These are phyloP conservation scores for Huso huso DNA, from an alignment of 2,797 vertebrate species.

Conservation along the genomic window DNA sequence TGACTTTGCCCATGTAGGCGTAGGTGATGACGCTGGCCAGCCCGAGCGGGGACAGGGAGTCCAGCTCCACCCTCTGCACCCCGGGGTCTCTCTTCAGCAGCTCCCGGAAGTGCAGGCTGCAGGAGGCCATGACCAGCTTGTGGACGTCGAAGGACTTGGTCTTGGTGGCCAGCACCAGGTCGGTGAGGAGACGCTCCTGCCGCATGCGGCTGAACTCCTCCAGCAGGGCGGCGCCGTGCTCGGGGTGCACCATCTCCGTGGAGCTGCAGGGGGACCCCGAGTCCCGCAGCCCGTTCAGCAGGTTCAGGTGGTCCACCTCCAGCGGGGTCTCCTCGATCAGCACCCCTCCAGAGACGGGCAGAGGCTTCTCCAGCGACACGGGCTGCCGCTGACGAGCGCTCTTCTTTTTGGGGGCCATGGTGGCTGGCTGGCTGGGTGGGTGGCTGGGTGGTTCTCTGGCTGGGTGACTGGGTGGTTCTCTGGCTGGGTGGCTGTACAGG, in stretches of 20 bases:
- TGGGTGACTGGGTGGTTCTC: background rate
- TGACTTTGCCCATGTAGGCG: slow-evolving; percentile 70
- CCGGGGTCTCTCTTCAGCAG: slow-evolving; percentile 68
- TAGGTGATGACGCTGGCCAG: slow-evolving; percentile 69
- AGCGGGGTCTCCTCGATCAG: slow-evolving; percentile 60
- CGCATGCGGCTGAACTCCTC: slow-evolving; percentile 72
- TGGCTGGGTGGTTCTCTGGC: background rate
- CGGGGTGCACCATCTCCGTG: slow-evolving; percentile 54
- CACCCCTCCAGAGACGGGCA: slow-evolving; percentile 36
- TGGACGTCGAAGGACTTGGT: slow-evolving; percentile 74
- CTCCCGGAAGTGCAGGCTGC: slow-evolving; percentile 68
- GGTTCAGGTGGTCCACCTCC: slow-evolving; percentile 64
- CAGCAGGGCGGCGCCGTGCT: slow-evolving; percentile 61
- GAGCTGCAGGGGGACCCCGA: slow-evolving; percentile 58
- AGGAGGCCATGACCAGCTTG: slow-evolving; percentile 68
- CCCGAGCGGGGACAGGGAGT: slow-evolving; percentile 60
- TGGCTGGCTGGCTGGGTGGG: background rate
- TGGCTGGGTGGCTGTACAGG: too few species aligned
- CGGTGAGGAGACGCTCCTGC: slow-evolving; percentile 70
- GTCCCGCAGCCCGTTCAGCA: slow-evolving; percentile 56
- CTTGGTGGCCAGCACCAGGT: slow-evolving; percentile 72
- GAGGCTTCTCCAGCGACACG: slow-evolving; percentile 21
- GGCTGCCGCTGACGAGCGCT: slow-evolving; percentile 51
- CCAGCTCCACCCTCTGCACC: slow-evolving; percentile 66
- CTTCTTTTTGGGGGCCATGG: slow-evolving; percentile 74